Base-by-base conservation (phyloP, 2,888 invertebrate species). In the Sisyra nigra region DNA sequence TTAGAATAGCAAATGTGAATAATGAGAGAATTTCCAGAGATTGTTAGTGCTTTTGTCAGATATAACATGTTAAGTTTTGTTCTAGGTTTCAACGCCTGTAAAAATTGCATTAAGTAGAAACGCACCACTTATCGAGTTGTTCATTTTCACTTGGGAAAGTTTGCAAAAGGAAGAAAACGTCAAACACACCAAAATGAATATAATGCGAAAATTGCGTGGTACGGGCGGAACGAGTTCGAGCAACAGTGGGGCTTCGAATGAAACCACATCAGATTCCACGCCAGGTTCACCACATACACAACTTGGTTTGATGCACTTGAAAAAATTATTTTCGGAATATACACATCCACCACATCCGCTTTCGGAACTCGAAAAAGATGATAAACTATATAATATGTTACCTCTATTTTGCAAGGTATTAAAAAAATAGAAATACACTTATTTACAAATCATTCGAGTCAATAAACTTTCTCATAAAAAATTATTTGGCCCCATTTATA, bases 351-450 rank as follows among this genome's bases (percentile, higher is more conserved):
- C 83, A 31, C 81, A 87, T 53, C 76, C 82, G 3, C 69, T 88
- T 10, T 72, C 76, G 34, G 87, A 88, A 49, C 69, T 74, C 44
- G 89, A 91, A 60, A 76, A 82, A 56, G 93, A 96, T 66, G 86
- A 86, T 57, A 91, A 92, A 63, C 71, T 97, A 10, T 94, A 94
- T 65, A 92, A 91, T 62, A 93, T 98, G 91, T 70, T 98, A 58
- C 97, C 97, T 44, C 70, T 97, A 32, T 97, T 97, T 68, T 94
- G 93, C 69, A 96, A 94, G 78, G 93, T 92, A 69, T 55, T 19
- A 10, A n/a, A n/a, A n/a, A n/a, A n/a, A n/a, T n/a, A n/a, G n/a
- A n/a, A n/a, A n/a, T n/a, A n/a, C n/a, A n/a, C n/a, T n/a, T n/a
- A n/a, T n/a, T n/a, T n/a, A n/a, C n/a, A n/a, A n/a, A n/a, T n/a